Percentiles rank a stretch among this genome's conserved stretches.
Conservation (phyloP, 2,113 vertebrate species). For the Mesocricetus auratus region DNA sequence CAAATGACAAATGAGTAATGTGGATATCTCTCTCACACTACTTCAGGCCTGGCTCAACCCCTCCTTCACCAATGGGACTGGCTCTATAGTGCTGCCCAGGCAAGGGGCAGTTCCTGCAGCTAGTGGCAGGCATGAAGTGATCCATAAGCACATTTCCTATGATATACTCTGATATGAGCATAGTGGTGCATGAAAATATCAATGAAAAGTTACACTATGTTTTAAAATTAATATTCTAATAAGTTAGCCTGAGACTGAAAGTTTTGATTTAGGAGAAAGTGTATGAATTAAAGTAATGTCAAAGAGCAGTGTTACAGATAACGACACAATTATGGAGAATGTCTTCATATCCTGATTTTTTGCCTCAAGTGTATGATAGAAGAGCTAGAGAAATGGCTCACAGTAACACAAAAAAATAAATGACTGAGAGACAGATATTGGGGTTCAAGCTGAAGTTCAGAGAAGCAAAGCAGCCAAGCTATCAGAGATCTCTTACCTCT, state of each 20-base stretch:
- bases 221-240: neutral
- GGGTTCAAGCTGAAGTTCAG: too few species aligned
- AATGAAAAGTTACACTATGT: neutral
- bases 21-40: too few species aligned
- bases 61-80: too few species aligned
- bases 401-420: too few species aligned
- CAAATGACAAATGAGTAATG: too few species aligned
- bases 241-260: neutral
- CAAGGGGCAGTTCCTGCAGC: too few species aligned
- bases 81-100: too few species aligned
- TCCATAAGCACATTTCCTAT: neutral
- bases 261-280: neutral
- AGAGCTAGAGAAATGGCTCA: neutral
- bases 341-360: neutral
- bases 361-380: neutral
- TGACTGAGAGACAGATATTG: too few species aligned
- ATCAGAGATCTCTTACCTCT: too few species aligned
- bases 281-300: neutral
- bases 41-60: too few species aligned
- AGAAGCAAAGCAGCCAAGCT: too few species aligned
- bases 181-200: neutral
- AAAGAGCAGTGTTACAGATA: neutral
- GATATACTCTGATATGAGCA: neutral
- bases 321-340: neutral
- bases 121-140: too few species aligned